Percentiles rank a stretch among this genome's conserved stretches.
These are phyloP conservation scores for Moxostoma hubbsi DNA, from an alignment of 2,797 vertebrate species.

Conservation along the genomic window DNA sequence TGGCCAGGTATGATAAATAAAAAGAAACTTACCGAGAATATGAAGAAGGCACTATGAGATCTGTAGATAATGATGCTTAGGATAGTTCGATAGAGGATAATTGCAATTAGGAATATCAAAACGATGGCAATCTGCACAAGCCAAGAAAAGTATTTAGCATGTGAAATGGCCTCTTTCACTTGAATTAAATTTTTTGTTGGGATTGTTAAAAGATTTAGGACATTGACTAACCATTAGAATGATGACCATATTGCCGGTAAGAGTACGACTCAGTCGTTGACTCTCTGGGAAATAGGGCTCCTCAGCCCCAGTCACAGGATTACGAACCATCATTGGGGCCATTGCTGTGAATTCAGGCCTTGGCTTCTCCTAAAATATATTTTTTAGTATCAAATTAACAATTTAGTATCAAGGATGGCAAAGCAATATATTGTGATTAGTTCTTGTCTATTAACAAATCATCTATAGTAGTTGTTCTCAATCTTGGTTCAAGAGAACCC, in stretches of 20 bases:
- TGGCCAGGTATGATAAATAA: background rate
- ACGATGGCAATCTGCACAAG: conserved; percentile 76
- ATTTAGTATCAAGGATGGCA: background rate
- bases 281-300: conserved; percentile 80
- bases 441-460: background rate
- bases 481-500: background rate
- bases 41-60: conserved; percentile 67
- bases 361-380: conserved; percentile 74
- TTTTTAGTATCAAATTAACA: background rate
- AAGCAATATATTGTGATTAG: background rate
- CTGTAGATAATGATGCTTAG: conserved; percentile 81
- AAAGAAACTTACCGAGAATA: conserved; percentile 51
- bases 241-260: conserved; percentile 82
- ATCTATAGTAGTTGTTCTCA: background rate
- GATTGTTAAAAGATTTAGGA: background rate
- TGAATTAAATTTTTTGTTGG: background rate
- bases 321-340: conserved; percentile 77
- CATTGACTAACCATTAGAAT: conserved; percentile 77
- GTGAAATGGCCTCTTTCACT: too few relatives aligned
- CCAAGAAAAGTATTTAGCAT: background rate
- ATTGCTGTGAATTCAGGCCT: conserved; percentile 80
- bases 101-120: conserved; percentile 82
- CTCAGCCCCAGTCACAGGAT: conserved; percentile 80
- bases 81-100: conserved; percentile 81
- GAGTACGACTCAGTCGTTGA: conserved; percentile 72